phyloP scores from a whole-genome alignment of 2,113 vertebrate genomes.

The Malurus melanocephalus region DNA sequence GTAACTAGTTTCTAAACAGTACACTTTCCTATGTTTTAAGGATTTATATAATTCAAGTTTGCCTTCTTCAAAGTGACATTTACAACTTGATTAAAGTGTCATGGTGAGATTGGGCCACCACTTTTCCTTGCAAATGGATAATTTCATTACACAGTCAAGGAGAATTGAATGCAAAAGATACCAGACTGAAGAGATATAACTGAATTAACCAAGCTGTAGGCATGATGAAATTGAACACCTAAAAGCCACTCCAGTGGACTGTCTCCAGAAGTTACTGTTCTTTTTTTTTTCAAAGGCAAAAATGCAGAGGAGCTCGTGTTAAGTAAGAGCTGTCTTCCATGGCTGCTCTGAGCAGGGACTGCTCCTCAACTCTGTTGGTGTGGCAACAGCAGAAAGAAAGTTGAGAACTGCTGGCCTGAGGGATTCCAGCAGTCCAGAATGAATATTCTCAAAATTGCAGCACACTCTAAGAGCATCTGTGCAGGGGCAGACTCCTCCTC shows the following conservation, averaged over 20 bases:
- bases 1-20: not conserved
- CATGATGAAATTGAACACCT: not conserved
- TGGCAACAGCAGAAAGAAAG: slow-evolving; percentile 40
- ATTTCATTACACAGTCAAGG: not conserved
- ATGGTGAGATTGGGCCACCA: not conserved
- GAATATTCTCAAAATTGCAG: slow-evolving; percentile 60
- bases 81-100: not conserved
- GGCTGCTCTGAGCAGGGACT: not conserved
- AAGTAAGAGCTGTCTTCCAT: not conserved
- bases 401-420: slow-evolving; percentile 61
- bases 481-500: slow-evolving; percentile 66
- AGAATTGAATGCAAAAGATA: not conserved
- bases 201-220: not conserved
- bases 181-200: not conserved
- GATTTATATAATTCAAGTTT: not conserved
- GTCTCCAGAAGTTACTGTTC: not conserved
- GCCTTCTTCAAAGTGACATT: not conserved
- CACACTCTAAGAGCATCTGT: slow-evolving; percentile 60
- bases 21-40: not conserved
- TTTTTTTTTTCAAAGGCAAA: not conserved
- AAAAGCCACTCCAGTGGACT: not conserved
- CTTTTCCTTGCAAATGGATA: not conserved
- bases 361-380: slow-evolving; percentile 29
- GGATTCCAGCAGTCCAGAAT: slow-evolving; percentile 59
- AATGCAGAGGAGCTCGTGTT: not conserved